These are phyloP conservation scores for Drosophila navojoa DNA, from an alignment of 1,140 invertebrate species.

Conservation along the genomic window DNA sequence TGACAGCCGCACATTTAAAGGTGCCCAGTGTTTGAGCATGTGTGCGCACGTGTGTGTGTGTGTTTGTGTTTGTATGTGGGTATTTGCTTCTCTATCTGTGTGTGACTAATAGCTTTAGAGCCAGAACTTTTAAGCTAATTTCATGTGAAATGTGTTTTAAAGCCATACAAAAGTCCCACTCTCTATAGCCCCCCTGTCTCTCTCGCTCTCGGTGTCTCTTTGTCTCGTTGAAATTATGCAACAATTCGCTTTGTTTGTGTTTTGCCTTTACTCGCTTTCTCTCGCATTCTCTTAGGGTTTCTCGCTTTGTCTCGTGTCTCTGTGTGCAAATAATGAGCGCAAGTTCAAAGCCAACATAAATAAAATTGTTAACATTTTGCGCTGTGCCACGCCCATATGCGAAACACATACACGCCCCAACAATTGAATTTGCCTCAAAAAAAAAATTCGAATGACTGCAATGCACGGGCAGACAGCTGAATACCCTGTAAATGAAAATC, in stretches of 20 bases:
- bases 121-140: slow-evolving; percentile 60
- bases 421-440: slow-evolving; percentile 68
- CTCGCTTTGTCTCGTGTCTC: slow-evolving; percentile 3
- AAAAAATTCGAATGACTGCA: neutral
- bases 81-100: slow-evolving; percentile 5
- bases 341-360: slow-evolving; percentile 82
- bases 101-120: slow-evolving; percentile 48
- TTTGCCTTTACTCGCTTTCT: slow-evolving; percentile 27
- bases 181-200: too few relatives aligned
- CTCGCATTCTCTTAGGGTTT: slow-evolving; percentile 31
- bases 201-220: too few relatives aligned
- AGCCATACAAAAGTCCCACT: slow-evolving; percentile 6
- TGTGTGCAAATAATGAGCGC: slow-evolving; percentile 69
- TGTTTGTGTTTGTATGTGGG: slow-evolving; percentile 7
- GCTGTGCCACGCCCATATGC: slow-evolving; percentile 40
- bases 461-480: neutral
- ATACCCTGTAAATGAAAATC: slow-evolving; percentile 13
- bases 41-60: slow-evolving; percentile 1
- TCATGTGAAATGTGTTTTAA: slow-evolving; percentile 37
- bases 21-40: slow-evolving; percentile 44
- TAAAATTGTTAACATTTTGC: slow-evolving; percentile 79
- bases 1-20: slow-evolving; percentile 34
- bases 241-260: slow-evolving; percentile 41
- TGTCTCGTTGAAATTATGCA: slow-evolving; percentile 16
- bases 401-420: slow-evolving; percentile 60